These are phyloP conservation scores for Globicephala melas DNA, from an alignment of 2,113 vertebrate species.

Conservation along the genomic window DNA sequence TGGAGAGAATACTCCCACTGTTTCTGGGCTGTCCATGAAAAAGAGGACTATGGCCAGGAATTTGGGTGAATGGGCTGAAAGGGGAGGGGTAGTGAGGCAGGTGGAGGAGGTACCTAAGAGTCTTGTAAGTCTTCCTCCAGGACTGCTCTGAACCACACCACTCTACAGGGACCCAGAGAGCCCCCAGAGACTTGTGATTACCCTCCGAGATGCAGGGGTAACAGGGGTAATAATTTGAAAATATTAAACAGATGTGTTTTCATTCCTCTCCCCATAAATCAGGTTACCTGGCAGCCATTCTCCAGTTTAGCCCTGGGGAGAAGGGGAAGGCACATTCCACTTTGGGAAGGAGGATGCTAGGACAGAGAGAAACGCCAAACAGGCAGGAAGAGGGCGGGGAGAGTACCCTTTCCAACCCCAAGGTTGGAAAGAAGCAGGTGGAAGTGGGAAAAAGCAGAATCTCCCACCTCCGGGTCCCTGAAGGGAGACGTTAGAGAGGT, in stretches of 20 bases:
- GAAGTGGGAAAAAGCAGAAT: not conserved
- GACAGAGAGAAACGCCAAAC: not conserved
- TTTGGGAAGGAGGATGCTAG: not conserved
- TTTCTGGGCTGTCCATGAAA: not conserved
- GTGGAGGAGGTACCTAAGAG: constrained; percentile 5
- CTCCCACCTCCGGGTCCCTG: not conserved
- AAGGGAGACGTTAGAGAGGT: not conserved
- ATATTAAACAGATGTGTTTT: constrained; percentile 70
- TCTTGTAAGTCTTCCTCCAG: constrained; percentile 48
- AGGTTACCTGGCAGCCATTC: constrained; percentile 53
- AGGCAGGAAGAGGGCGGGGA: not conserved
- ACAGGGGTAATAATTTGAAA: constrained; percentile 68
- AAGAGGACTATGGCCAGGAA: not conserved
- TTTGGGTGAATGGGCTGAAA: constrained; percentile 5
- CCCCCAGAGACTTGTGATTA: constrained; percentile 40
- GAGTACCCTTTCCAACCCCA: not conserved
- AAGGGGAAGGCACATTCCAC: constrained; percentile 29
- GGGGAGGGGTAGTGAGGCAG: not conserved
- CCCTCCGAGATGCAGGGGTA: constrained; percentile 32
- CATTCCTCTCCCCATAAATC: constrained; percentile 55
- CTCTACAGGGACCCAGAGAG: constrained; percentile 47
- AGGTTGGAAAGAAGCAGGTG: not conserved
- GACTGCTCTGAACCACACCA: constrained; percentile 23
- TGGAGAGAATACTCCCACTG: not conserved
- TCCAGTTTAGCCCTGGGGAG: constrained; percentile 12